Base-by-base conservation (phyloP, 2,888 invertebrate genomes). In the Pandemis corylana region DNA sequence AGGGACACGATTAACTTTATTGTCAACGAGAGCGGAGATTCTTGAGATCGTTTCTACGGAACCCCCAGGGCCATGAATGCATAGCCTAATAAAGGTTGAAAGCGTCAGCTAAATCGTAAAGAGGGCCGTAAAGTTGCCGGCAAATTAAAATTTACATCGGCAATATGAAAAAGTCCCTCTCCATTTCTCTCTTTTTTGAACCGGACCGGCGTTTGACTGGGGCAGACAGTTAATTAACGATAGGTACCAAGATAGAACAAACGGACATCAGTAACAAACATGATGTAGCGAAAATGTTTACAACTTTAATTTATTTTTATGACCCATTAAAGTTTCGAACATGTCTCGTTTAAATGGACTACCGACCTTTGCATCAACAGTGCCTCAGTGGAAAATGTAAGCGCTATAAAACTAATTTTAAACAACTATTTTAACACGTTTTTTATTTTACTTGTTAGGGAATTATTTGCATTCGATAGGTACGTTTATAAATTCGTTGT, bases 81-180 rank as follows among this genome's bases (percentile, higher is more conserved):
- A 90, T 89, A 88, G 86, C 86, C 86, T 89, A 92, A 92, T 91
- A 91, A 93, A 93, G 86, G 90, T 90, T 91, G 87, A 91, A 90
- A 89, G 89, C 89, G 89, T 86, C 91, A 87, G 89, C 89, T 89
- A 90, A 92, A 93, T 90, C 92, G 91, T 93, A 93, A 94, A 93
- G 90, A 90, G 91, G 83, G 88, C 88, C 90, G 90, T 93, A 93
- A 94, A 94, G 90, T 92, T 90, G 89, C 88, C 85, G 86, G 90
- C 91, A 93, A 93, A 93, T 94, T 93, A 92, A 93, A 94, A 93
- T 94, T 93, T 92, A 92, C 93, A 93, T 91, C 89, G 91, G 85
- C 93, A 90, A 91, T 93, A 93, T 93, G 93, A 93, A 93, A 90
- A 92, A 90, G 87, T 88, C 89, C 84, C 88, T 86, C 88, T 86